Base-by-base conservation (phyloP, 2,888 invertebrate genomes). In the Deroplatys truncata region DNA sequence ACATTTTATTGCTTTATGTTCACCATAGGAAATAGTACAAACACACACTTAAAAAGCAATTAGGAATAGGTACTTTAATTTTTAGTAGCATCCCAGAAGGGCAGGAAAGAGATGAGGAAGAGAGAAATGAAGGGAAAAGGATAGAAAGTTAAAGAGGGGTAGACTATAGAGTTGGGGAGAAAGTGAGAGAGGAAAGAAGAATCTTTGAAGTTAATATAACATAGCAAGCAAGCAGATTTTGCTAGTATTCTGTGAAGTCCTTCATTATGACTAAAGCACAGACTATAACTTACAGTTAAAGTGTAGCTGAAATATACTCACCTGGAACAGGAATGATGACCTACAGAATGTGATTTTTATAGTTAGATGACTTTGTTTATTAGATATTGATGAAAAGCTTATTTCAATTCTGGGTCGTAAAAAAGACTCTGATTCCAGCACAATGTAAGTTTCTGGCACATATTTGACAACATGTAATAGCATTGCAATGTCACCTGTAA, bases 401-500 rank as follows among this genome's bases (percentile, higher is more conserved):
- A 88, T 43, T 56, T 89, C 89, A n/a, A 89, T 31, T 25, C 86
- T 82, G n/a, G 89, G 89, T 84, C 49, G 86, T 25, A 86, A 84
- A 25, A 86, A 28, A 2, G 89, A 86, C 20, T 89, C 84, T 25
- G 89, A 89, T 35, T 89, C 89, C 35, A 89, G 28, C 20, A 89
- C 87, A 20, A 89, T 35, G 35, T n/a, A 25, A 28, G 86, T 84
- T 10, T 86, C 89, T 29, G 89, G 89, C 20, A 86, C 86, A 84
- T 86, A 89, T 56, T 89, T 82, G 16, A 83, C 28, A 25, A 86
- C 89, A 31, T 43, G 89, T 29, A 89, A 87, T 7, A 89, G 28
- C 84, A 89, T 43, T n/a, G 84, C 49, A n/a, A n/a, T 31, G 20
- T 89, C 89, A 86, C 89, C 89, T 89, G 82, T 28, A 86, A 84